Evolutionary conservation across 2,888 invertebrate genomes (phyloP).

Genomic region (Pachliopta kotzebuea): DNA sequence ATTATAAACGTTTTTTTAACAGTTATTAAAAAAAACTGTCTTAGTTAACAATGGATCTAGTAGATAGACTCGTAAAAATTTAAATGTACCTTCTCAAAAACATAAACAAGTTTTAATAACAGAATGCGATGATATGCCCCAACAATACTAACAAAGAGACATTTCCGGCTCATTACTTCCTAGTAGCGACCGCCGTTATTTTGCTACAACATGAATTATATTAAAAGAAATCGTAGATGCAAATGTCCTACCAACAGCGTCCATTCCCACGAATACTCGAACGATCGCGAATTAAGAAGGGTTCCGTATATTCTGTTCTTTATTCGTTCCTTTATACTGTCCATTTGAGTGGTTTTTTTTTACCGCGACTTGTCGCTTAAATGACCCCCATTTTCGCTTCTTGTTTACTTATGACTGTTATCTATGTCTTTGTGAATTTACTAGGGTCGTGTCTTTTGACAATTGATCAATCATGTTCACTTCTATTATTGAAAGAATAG

Average conservation of each 20-base stretch:
- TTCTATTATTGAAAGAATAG: conserved; percentile 44
- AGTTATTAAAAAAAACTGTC: neutral
- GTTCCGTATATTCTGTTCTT: conserved; percentile 18
- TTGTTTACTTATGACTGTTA: conserved; percentile 72
- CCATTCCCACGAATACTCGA: conserved; percentile 50
- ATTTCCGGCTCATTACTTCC: conserved; percentile 59
- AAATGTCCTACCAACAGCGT: conserved; percentile 40
- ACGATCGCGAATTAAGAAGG: conserved; percentile 24
- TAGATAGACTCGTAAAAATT: conserved; percentile 23
- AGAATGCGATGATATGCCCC: conserved; percentile 11
- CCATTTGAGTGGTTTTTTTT: conserved; percentile 31
- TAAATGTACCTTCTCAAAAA: conserved; percentile 7
- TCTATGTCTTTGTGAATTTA: conserved; percentile 58
- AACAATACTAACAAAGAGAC: conserved; percentile 38
- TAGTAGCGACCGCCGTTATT: conserved; percentile 42
- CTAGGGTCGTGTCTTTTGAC: conserved; percentile 69
- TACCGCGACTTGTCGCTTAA: conserved; percentile 57
- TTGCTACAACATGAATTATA: conserved; percentile 32
- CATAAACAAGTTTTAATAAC: conserved; percentile 26
- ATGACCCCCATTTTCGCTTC: conserved; percentile 59
- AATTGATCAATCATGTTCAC: conserved; percentile 60
- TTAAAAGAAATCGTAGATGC: conserved; percentile 44
- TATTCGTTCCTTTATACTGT: conserved; percentile 33
- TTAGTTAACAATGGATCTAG: neutral
- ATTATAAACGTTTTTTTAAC: neutral